These are phyloP conservation scores for Torymus auratus DNA, from an alignment of 2,888 invertebrate genomes.

Conservation along the genomic window DNA sequence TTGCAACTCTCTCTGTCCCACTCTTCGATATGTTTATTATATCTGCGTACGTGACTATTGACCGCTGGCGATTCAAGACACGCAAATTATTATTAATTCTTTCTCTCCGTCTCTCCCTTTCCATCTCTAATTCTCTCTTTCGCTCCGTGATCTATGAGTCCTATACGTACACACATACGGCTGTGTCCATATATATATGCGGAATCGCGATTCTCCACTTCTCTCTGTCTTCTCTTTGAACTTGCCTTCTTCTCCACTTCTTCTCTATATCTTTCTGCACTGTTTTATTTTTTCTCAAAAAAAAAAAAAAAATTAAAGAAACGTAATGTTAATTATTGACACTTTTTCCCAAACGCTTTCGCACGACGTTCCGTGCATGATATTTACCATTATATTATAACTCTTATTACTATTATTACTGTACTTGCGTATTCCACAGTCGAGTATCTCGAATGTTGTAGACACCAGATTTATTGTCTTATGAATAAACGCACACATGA, in stretches of 20 bases:
- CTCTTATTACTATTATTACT: conserved; percentile 16
- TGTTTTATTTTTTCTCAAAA: conserved; percentile 16
- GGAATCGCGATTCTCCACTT: conserved; percentile 26
- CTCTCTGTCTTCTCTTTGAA: conserved; percentile 29
- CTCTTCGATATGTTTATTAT: too few species aligned
- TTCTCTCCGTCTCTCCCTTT: too few species aligned
- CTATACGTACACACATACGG: background rate
- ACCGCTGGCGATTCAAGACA: too few species aligned
- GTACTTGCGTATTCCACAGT: conserved; percentile 10
- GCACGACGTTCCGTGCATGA: conserved; percentile 44
- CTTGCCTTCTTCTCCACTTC: conserved; percentile 30
- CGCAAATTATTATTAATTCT: too few species aligned
- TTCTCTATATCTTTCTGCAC: conserved; percentile 44
- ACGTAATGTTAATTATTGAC: background rate
- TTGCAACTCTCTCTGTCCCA: too few species aligned
- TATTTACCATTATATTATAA: conserved; percentile 10
- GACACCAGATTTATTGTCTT: conserved; percentile 2
- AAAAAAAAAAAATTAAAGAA: conserved; percentile 8
- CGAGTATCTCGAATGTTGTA: conserved; percentile 33
- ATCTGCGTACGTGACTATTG: too few species aligned
- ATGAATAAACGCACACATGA: conserved; percentile 18
- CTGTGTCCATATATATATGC: background rate
- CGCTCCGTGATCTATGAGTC: background rate
- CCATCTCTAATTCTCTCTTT: background rate
- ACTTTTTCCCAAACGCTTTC: conserved; percentile 29